Evolutionary conservation across 2,888 invertebrate genomes (phyloP), one percentile per base, ranked within the genome.

Genomic region (Disparrhopalites patrizii): DNA sequence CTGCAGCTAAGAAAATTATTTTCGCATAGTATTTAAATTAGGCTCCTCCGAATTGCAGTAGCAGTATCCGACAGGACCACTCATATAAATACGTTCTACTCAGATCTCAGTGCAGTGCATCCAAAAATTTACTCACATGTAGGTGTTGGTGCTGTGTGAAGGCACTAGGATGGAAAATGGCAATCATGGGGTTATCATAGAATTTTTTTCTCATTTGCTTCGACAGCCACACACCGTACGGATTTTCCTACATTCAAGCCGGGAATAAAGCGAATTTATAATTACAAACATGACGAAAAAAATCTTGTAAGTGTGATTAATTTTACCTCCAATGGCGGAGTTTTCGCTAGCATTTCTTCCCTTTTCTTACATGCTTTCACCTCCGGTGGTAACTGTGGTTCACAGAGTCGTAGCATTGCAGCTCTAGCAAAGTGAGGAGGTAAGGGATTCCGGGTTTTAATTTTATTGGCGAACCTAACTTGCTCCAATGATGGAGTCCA

Each of bases 381-480:
- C 33, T 55, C n/a, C 1, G 83, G 81, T 10, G 82, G 79, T 76
- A 83, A 87, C 47, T 81, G 81, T 0, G 90, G 90, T 76, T 85
- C 83, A 0, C 86, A 79, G n/a, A 90, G 80, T 71, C 85, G 85
- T 52, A 87, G 78, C 47, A 87, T 81, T 72, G 84, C 82, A 20
- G 87, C 87, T 70, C 86, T 84, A 71, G 85, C 84, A 77, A 85
- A 89, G 78, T 89, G 88, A 1, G 88, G 86, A 57, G 84, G 80
- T 76, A 83, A 83, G 1, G 91, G 91, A 71, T 82, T 85, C 78
- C 89, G 87, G 47, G 91, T 85, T 76, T 91, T 91, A 60, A 91
- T 87, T 81, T 90, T 89, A 2, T 87, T 86, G 25, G 87, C 83
- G 78, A 84, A 88, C 73, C 91, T 78, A 2, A 76, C 68, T 25